Evolutionary conservation across 2,797 vertebrate genomes (phyloP), one percentile per base, ranked within the genome.

Genomic region (Merluccius polli): DNA sequence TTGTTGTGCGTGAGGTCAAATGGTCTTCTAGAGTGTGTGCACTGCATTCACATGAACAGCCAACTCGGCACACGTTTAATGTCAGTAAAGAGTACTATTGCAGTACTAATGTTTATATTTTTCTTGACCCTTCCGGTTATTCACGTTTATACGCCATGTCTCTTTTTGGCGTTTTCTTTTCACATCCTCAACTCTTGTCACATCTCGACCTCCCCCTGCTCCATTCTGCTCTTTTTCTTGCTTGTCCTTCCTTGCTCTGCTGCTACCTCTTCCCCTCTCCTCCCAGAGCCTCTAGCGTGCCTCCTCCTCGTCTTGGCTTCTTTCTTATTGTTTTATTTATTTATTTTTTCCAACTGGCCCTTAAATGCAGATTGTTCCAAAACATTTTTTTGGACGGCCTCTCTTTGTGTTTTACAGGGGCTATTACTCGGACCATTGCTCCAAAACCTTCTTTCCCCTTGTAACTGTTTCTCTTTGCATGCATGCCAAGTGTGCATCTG

Each of bases 241-340:
- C 31, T 4, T 7, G 13, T 36, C 9, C 6, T 30, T n/a, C 4
- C 67, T 44, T 79, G 8, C 1, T 75, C 11, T 21, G 33, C 29
- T 67, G 74, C 24, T 78, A 76, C 74, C 74, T 74, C 44, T 74
- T 59, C 27, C 11, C 73, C 68, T 35, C 63, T 81, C 72, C 84
- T 93, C 93, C 90, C 90, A 94, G 95, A 95, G 93, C 91, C 90
- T 79, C 91, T 93, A 89, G 95, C n/a, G n/a, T 2, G 5, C n/a
- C 36, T 52, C 29, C 78, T 71, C 76, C 38, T 74, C 73, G 72
- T 73, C 76, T 48, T 16, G 70, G 70, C 78, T 77, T 79, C 33
- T 7, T 10, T 18, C 69, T 76, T 73, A 68, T 18, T 71, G 3
- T 16, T 67, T 12, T 21, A n/a, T 31, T 36, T 36, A 21, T 36